phyloP scores from a whole-genome alignment of 2,113 vertebrate species.

The Acinonyx jubatus region DNA sequence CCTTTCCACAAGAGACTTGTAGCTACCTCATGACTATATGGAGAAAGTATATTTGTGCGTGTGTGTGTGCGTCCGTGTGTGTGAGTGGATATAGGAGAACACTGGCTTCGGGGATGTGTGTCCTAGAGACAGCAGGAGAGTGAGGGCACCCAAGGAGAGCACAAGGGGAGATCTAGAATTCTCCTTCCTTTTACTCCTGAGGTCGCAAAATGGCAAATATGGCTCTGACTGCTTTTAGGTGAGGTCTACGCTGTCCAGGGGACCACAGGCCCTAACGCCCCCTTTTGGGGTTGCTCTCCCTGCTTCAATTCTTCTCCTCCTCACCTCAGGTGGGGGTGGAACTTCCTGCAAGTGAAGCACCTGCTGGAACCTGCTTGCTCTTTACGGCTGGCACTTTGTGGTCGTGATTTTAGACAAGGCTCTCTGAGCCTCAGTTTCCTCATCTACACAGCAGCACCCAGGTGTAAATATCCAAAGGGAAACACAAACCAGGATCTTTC shows the following conservation, averaged over 20 bases:
- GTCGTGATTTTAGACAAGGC: not conserved
- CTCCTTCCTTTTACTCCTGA: not conserved
- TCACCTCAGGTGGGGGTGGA: rapidly evolving
- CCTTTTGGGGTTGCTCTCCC: not conserved
- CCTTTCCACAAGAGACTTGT: not conserved
- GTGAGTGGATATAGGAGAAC: not conserved
- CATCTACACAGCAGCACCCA: not conserved
- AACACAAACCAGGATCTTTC: not conserved
- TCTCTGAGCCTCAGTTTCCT: not conserved
- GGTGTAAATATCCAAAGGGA: not conserved
- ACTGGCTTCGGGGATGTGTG: not conserved
- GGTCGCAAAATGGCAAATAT: not conserved
- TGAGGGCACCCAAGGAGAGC: not conserved
- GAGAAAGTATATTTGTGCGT: not conserved
- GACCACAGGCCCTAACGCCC: not conserved
- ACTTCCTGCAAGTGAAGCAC: not conserved
- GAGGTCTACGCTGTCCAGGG: not conserved
- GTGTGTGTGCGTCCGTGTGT: not conserved
- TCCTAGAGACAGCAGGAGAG: not conserved
- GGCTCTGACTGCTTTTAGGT: not conserved
- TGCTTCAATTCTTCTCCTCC: not conserved
- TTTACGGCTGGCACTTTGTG: not conserved
- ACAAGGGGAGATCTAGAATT: rapidly evolving
- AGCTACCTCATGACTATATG: rapidly evolving
- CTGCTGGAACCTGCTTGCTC: not conserved